Evolutionary conservation across 2,113 vertebrate species (phyloP).

Genomic region (Dendrocopos noguchii): DNA sequence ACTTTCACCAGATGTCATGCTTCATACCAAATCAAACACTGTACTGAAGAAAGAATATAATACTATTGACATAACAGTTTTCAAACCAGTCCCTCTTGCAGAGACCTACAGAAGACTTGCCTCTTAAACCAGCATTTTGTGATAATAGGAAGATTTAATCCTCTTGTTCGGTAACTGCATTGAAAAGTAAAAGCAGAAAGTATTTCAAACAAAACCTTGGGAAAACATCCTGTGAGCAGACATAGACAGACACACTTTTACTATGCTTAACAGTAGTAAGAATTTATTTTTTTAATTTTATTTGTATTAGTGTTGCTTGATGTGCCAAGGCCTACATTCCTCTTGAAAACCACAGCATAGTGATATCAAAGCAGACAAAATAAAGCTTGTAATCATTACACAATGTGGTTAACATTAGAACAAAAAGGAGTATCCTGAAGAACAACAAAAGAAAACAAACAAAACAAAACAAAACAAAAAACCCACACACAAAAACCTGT

Average conservation of each 20-base stretch:
- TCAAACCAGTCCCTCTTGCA: background rate
- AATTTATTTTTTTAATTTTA: background rate
- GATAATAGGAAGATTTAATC: background rate
- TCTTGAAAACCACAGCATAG: background rate
- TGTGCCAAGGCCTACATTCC: background rate
- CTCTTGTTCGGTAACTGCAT: background rate
- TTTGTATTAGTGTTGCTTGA: background rate
- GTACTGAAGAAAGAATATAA: conserved; percentile 9
- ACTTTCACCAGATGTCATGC: conserved; percentile 25
- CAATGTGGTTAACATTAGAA: background rate
- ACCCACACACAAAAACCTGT: too few relatives aligned
- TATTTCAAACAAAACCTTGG: background rate
- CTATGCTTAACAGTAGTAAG: background rate
- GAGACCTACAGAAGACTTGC: background rate
- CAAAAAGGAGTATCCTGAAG: background rate
- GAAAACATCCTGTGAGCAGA: background rate
- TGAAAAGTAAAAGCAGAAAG: background rate
- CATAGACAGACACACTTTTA: background rate
- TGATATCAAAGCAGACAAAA: background rate
- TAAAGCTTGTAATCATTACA: background rate
- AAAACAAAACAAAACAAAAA: background rate
- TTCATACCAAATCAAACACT: conserved; percentile 18
- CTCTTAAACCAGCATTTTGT: background rate
- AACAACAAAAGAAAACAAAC: too few relatives aligned
- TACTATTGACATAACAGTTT: conserved; percentile 3